These are phyloP conservation scores for Acronicta alni DNA, from an alignment of 2,888 invertebrate genomes.

Conservation along the genomic window DNA sequence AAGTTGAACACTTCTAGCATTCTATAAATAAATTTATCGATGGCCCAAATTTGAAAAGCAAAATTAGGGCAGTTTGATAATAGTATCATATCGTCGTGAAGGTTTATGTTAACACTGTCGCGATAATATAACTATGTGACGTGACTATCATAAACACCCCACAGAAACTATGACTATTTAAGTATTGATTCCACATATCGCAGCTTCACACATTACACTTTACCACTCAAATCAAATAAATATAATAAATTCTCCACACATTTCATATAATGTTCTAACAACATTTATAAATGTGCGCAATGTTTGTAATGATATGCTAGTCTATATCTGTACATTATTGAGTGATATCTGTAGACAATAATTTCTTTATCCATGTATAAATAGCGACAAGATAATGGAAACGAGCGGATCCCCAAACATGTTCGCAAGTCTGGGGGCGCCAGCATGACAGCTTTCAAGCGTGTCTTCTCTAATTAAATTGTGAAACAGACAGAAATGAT, in stretches of 20 bases:
- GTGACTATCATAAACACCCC: constrained; percentile 7
- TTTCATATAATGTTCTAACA: background rate
- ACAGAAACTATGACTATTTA: constrained; percentile 21
- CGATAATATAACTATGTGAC: background rate
- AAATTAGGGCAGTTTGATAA: constrained; percentile 70
- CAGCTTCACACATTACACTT: no score
- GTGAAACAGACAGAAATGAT: constrained; percentile 71
- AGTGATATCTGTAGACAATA: constrained; percentile 13
- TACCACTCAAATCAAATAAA: background rate
- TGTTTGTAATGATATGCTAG: constrained; percentile 1
- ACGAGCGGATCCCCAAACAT: constrained; percentile 65
- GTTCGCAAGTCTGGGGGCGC: constrained; percentile 68
- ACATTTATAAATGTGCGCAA: background rate
- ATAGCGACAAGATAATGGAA: constrained; percentile 56
- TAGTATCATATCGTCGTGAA: constrained; percentile 51
- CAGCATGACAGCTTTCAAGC: constrained; percentile 75
- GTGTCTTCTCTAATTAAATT: constrained; percentile 77
- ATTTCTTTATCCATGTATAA: constrained; percentile 39
- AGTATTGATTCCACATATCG: background rate
- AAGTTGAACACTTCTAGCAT: constrained; percentile 60
- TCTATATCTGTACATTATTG: constrained; percentile 13
- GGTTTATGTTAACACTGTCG: constrained; percentile 50
- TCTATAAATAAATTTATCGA: constrained; percentile 65
- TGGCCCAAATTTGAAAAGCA: constrained; percentile 64
- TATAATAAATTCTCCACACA: background rate